Evolutionary conservation across 2,888 invertebrate species (phyloP).

Genomic region (Adineta ricciae): DNA sequence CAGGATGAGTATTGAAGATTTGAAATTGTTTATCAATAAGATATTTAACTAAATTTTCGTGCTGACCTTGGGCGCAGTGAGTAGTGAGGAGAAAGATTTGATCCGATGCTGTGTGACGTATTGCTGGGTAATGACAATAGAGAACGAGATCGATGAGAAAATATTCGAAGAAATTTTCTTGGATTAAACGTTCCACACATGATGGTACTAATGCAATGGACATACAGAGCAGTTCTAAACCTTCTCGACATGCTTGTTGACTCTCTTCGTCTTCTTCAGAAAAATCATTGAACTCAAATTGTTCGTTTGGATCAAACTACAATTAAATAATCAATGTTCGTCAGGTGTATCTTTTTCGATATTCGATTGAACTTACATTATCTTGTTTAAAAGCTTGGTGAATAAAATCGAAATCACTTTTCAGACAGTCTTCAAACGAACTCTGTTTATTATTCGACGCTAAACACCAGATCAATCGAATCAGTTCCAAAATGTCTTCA

Average conservation of each 20-base stretch:
- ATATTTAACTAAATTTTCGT: constrained; percentile 54
- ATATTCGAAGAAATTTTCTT: constrained; percentile 73
- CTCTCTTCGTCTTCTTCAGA: not conserved
- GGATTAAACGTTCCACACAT: constrained; percentile 68
- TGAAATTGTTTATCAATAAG: constrained; percentile 7
- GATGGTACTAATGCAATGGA: constrained; percentile 78
- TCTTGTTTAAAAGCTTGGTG: not conserved
- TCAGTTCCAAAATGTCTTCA: not conserved
- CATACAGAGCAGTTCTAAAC: constrained; percentile 78
- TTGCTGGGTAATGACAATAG: constrained; percentile 57
- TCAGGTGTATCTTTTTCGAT: not conserved
- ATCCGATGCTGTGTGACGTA: constrained; percentile 69
- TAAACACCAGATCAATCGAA: constrained; percentile 14
- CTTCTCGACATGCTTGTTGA: constrained; percentile 68
- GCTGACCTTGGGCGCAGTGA: constrained; percentile 61
- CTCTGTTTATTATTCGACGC: not conserved
- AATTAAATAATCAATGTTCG: not conserved
- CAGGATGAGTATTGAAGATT: not conserved
- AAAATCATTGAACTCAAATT: not conserved
- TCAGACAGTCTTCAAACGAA: not conserved
- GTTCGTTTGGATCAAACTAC: not conserved
- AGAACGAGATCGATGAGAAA: constrained; percentile 78
- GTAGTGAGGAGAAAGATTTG: constrained; percentile 73
- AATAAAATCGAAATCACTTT: not conserved
- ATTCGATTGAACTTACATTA: not conserved